phyloP scores from a whole-genome alignment of 2,797 vertebrate genomes.

The Coregonus ussuriensis region DNA sequence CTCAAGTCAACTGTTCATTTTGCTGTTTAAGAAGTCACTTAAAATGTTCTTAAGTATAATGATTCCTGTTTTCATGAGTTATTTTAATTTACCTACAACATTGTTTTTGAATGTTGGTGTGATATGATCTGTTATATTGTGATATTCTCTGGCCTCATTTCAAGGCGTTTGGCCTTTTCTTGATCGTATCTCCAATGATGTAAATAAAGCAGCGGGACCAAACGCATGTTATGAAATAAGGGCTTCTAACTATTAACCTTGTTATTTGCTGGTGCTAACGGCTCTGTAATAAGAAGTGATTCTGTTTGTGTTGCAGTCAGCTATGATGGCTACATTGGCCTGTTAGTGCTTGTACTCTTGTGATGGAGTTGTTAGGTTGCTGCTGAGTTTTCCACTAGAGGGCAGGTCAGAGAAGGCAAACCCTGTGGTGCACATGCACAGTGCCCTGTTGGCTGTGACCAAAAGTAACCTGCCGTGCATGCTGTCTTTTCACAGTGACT shows the following conservation, averaged over 20 bases:
- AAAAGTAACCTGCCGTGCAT: background rate
- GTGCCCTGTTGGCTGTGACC: background rate
- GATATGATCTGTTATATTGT: too few species aligned
- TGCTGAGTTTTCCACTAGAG: conserved; percentile 2
- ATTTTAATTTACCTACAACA: too few species aligned
- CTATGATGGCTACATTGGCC: too few species aligned
- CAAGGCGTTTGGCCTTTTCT: too few species aligned
- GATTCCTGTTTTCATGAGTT: too few species aligned
- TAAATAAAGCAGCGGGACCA: background rate
- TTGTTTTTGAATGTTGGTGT: too few species aligned
- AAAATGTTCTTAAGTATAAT: background rate
- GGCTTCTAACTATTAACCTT: background rate
- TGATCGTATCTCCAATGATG: too few species aligned
- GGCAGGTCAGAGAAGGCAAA: background rate
- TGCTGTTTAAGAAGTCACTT: background rate
- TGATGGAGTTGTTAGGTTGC: background rate
- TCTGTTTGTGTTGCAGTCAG: too few species aligned
- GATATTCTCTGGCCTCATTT: too few species aligned
- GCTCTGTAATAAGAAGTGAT: background rate
- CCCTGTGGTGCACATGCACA: background rate
- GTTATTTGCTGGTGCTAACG: background rate
- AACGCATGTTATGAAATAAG: background rate
- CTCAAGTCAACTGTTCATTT: background rate
- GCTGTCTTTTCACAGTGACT: background rate
- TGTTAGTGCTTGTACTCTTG: background rate